These are phyloP conservation scores for Leptopilina syphax DNA, from an alignment of 2,888 invertebrate genomes.

Conservation along the genomic window DNA sequence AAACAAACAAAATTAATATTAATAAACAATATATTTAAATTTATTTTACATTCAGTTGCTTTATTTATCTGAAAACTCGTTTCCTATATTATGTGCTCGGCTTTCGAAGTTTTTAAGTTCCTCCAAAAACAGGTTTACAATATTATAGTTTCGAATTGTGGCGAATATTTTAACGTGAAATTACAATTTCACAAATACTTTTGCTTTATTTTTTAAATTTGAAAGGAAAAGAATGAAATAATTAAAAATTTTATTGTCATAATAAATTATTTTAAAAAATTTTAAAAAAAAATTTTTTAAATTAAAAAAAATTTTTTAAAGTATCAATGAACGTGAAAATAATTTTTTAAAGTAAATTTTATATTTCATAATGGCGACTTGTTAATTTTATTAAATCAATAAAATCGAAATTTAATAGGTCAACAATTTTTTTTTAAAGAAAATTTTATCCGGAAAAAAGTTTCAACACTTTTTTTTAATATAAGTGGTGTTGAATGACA, in stretches of 20 bases:
- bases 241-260: not conserved
- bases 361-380: not conserved
- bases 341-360: not conserved
- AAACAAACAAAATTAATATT: too few species aligned
- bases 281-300: not conserved
- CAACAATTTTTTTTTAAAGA: not conserved
- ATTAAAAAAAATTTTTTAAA: not conserved
- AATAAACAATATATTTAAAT: too few species aligned
- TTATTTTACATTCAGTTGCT: not conserved
- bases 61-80: conserved; percentile 11
- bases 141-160: not conserved
- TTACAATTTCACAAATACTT: not conserved
- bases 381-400: not conserved
- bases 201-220: not conserved
- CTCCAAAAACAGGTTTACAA: conserved; percentile 3
- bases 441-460: not conserved
- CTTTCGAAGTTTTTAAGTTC: conserved; percentile 4
- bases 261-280: too few species aligned
- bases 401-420: not conserved
- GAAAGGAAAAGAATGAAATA: not conserved
- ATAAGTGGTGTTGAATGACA: not conserved
- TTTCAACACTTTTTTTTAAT: not conserved
- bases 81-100: not conserved
- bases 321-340: not conserved
- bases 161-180: not conserved